Base-by-base conservation (phyloP, 2,888 invertebrate species). In the Athalia rosae region DNA sequence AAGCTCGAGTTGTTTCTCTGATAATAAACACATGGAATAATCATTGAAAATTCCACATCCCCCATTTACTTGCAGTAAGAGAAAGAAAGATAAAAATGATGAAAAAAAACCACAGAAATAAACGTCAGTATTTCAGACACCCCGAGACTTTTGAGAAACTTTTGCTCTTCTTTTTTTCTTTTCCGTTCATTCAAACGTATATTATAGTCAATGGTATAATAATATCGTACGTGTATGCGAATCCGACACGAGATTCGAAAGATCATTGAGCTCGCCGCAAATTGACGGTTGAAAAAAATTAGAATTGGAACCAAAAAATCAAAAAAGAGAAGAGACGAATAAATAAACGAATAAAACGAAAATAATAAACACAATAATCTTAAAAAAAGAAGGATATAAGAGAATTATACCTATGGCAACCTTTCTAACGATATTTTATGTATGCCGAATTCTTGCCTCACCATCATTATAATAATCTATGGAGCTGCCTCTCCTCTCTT, bases 401-500 rank as follows among this genome's bases (percentile, higher is more conserved):
- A 66, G 48, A 66, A 15, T 48, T 4, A 9, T 11, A 9, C 11
- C n/a, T 7, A 48, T 48, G 66, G 66, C 66, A 66, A 66, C 66
- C 67, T 67, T 67, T 67, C 67, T 67, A 67, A 53, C 67, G 67
- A 53, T 67, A 41, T 50, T 67, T 50, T 50, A 67, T 53, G 48
- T 13, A 67, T 53, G 53, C 67, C 47, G 15, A 66, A 66, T 66
- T 66, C 13, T 15, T 48, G 15, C 48, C 66, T 66, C 66, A 15
- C 66, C 47, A 47, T 48, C 28, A 28, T 28, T 28, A 28, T 28
- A 28, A 28, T 28, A 28, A 28, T 28, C 28, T 28, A 28, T 28
- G n/a, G n/a, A 28, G 28, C 28, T 28, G 28, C 28, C 28, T 28
- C 28, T 28, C 28, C 28, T 28, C 28, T 28, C 28, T 28, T 28